Conservation (phyloP, 2,113 vertebrate genomes). For the Esox niger region DNA sequence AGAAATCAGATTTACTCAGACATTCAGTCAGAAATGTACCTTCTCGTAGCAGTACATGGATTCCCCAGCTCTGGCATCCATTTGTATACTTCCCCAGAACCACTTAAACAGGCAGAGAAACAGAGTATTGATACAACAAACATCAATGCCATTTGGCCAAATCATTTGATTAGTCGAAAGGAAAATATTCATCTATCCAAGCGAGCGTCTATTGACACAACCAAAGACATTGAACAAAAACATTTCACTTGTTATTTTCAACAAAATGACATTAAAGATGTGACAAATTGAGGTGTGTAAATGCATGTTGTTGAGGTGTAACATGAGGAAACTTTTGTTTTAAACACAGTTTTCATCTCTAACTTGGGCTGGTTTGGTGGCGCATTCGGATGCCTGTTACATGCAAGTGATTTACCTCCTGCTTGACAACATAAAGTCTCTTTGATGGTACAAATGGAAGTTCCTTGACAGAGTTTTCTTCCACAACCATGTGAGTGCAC, state of each 20-base stretch:
- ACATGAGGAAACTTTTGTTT: no score
- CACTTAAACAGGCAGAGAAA: conserved; percentile 70
- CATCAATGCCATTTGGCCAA: conserved; percentile 7
- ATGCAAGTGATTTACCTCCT: conserved; percentile 81
- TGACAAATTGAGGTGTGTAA: no score
- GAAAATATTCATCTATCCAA: conserved; percentile 30
- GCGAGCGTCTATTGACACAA: not conserved
- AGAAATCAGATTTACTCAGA: no score
- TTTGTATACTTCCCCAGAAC: conserved; percentile 99
- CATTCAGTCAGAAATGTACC: conserved; percentile 71
- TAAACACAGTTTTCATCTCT: no score
- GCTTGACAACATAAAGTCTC: conserved; percentile 93
- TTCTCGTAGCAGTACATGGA: conserved; percentile 97
- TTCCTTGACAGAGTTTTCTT: conserved; percentile 91
- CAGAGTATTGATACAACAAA: conserved; percentile 1
- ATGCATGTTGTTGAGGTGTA: no score
- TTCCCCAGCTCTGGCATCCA: conserved; percentile 96
- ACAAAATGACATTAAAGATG: no score
- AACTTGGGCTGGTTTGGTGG: no score
- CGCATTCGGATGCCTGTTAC: no score
- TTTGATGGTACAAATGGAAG: conserved; percentile 83
- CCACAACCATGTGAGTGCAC: conserved; percentile 94
- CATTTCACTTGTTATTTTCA: conserved; percentile 20
- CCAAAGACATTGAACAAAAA: conserved; percentile 11
- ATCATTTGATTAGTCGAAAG: conserved; percentile 30